phyloP scores from a whole-genome alignment of 2,888 invertebrate genomes.

The Copidosoma aretas region DNA sequence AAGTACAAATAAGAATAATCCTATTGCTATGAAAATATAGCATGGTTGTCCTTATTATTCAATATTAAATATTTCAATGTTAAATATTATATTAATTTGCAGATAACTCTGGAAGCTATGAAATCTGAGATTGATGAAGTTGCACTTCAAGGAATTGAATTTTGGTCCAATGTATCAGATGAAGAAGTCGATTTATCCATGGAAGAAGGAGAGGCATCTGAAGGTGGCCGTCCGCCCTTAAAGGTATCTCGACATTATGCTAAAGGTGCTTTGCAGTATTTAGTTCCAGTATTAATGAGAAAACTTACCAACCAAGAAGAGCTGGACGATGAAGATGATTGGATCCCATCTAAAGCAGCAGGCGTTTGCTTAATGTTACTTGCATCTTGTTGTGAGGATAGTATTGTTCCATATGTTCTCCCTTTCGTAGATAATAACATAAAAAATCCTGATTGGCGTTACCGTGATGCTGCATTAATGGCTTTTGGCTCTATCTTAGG shows the following conservation, averaged over 20 bases:
- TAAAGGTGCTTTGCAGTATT: conserved; percentile 94
- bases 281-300: conserved; percentile 92
- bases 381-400: conserved; percentile 96
- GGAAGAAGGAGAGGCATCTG: conserved; percentile 92
- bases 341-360: conserved; percentile 99
- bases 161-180: conserved; percentile 99
- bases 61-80: too few species aligned
- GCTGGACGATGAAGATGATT: conserved; percentile 97
- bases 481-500: conserved; percentile 95
- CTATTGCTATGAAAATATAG: too few species aligned
- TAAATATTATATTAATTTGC: conserved; percentile 40
- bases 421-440: conserved; percentile 97
- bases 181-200: conserved; percentile 96
- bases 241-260: conserved; percentile 95
- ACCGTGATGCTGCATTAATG: conserved; percentile 97
- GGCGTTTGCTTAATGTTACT: conserved; percentile 98
- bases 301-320: conserved; percentile 97
- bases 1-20: too few species aligned
- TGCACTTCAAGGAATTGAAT: conserved; percentile 97
- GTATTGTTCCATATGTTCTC: conserved; percentile 92
- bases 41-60: too few species aligned
- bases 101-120: conserved; percentile 94
- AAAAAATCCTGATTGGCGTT: conserved; percentile 89
- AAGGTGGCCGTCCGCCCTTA: conserved; percentile 90
- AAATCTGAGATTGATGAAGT: conserved; percentile 95